These are phyloP conservation scores for Falco columbarius DNA, from an alignment of 2,797 vertebrate species.

Conservation along the genomic window DNA sequence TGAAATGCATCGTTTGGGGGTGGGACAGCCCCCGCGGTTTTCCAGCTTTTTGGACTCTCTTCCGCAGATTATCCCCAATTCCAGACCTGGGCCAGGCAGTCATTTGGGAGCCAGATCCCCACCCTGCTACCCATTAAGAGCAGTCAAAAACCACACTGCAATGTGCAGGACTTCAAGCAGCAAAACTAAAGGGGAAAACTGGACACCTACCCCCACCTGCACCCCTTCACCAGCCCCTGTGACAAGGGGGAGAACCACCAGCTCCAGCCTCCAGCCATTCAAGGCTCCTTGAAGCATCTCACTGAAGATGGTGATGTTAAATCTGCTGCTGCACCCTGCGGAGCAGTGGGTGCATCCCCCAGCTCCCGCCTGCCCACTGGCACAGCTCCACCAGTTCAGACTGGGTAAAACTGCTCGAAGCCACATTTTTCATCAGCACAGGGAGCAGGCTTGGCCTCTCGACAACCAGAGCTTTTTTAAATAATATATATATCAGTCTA, in stretches of 20 bases:
- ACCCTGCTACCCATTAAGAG: background rate
- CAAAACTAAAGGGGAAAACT: background rate
- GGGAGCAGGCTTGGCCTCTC: background rate
- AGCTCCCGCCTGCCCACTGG: background rate
- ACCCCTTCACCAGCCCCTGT: background rate
- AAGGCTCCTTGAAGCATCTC: background rate
- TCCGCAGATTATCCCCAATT: background rate
- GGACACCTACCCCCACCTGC: background rate
- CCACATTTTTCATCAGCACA: background rate
- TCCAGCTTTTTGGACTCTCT: background rate
- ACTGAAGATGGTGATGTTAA: accelerated
- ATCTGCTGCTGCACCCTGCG: accelerated
- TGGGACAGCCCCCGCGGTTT: background rate
- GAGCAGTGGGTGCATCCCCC: background rate
- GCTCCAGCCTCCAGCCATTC: background rate
- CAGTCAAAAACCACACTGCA: background rate
- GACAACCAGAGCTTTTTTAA: background rate
- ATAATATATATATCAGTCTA: background rate
- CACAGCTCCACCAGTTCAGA: background rate
- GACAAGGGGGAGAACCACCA: background rate
- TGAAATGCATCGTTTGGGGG: accelerated
- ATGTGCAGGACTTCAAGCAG: background rate
- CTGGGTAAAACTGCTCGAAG: background rate
- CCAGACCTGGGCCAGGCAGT: background rate
- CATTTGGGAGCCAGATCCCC: background rate